Percentiles rank a stretch among this genome's conserved stretches.
phyloP scores from a whole-genome alignment of 2,113 vertebrate genomes.

The Cnemophilus loriae region DNA sequence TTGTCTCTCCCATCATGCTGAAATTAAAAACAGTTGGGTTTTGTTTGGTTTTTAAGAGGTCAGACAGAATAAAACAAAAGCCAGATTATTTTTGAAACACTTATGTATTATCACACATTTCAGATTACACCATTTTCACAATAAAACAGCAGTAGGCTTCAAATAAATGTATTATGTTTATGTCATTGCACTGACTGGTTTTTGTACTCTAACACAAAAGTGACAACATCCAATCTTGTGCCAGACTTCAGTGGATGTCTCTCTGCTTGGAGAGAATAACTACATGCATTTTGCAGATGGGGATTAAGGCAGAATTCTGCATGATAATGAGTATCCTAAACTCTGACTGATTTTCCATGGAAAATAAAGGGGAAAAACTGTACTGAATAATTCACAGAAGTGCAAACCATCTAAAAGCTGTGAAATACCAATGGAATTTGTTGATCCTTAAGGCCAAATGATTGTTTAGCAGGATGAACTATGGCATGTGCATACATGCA shows the following conservation, averaged over 20 bases:
- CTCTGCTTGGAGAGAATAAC: background rate
- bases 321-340: background rate
- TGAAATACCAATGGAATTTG: background rate
- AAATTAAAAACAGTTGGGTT: background rate
- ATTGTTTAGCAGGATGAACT: background rate
- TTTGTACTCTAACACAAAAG: background rate
- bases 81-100: background rate
- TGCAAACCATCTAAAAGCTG: background rate
- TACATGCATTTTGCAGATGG: background rate
- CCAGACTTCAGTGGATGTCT: background rate
- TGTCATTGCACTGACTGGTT: background rate
- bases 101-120: background rate
- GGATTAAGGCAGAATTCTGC: background rate
- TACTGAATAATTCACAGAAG: background rate
- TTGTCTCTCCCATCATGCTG: conserved; percentile 25
- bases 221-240: background rate
- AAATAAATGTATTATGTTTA: background rate
- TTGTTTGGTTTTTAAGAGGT: background rate
- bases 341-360: background rate
- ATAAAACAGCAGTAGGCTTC: background rate
- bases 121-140: background rate
- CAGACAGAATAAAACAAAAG: background rate
- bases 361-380: background rate
- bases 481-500: background rate
- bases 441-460: background rate